These are phyloP conservation scores for Apteryx mantelli DNA, from an alignment of 2,113 vertebrate genomes.

Conservation along the genomic window DNA sequence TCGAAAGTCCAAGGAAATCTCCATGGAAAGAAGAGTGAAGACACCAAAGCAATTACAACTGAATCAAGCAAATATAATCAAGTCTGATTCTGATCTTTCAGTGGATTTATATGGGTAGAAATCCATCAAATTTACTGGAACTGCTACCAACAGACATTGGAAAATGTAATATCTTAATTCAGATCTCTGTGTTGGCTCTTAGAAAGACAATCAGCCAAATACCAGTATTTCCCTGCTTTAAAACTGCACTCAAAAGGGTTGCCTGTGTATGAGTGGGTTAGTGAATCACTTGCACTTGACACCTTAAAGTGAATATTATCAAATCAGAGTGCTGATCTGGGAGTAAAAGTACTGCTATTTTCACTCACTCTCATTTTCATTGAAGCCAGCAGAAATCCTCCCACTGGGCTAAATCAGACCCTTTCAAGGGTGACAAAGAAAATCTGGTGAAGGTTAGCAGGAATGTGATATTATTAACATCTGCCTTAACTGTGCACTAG, in stretches of 20 bases:
- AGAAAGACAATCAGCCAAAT: background rate
- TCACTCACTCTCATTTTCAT: conserved; percentile 6
- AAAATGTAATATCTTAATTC: background rate
- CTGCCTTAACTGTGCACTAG: background rate
- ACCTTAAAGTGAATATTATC: background rate
- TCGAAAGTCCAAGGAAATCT: background rate
- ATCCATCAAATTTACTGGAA: background rate
- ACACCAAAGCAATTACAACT: background rate
- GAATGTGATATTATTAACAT: conserved; percentile 44
- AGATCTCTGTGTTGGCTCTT: background rate
- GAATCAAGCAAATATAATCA: conserved; percentile 27
- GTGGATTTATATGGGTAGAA: background rate
- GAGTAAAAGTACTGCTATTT: background rate
- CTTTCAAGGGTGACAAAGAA: conserved; percentile 55
- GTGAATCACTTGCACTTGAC: background rate
- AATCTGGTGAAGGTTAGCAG: conserved; percentile 46
- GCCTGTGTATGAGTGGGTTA: background rate
- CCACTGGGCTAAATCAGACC: conserved; percentile 38
- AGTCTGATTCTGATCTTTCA: conserved; percentile 24
- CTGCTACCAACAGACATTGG: background rate
- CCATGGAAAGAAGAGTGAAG: background rate
- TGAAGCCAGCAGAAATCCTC: conserved; percentile 30
- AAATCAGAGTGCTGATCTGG: background rate
- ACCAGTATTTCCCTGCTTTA: background rate
- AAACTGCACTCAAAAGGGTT: background rate